phyloP scores from a whole-genome alignment of 2,797 vertebrate genomes.

The Champsocephalus gunnari region DNA sequence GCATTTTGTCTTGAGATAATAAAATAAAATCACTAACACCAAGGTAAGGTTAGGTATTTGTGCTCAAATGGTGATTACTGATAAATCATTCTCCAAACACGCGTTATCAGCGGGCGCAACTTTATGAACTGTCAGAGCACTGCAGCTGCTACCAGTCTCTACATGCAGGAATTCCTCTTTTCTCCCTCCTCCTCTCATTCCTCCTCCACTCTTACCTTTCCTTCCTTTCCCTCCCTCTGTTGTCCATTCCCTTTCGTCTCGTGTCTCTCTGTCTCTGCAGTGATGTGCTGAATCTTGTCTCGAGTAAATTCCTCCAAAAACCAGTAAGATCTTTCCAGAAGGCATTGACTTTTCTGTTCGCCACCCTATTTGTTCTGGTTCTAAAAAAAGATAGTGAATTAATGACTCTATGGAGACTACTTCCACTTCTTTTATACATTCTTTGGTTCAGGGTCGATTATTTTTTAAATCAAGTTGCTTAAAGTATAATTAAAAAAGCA shows the following conservation, averaged over 20 bases:
- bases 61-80: not conserved
- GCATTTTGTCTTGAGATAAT: not conserved
- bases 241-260: not conserved
- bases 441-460: too few relatives aligned
- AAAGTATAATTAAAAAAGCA: not conserved
- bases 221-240: not conserved
- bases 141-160: conserved; percentile 47
- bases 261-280: conserved; percentile 5
- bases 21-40: not conserved
- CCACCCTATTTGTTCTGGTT: not conserved
- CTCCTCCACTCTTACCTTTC: conserved; percentile 35
- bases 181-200: not conserved
- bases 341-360: conserved; percentile 12
- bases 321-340: conserved; percentile 19
- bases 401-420: too few relatives aligned
- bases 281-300: conserved; percentile 73
- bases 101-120: conserved; percentile 22
- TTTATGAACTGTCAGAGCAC: conserved; percentile 13
- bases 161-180: conserved; percentile 67
- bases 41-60: not conserved
- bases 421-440: too few relatives aligned
- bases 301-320: conserved; percentile 52
- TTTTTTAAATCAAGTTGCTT: not conserved
- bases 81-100: conserved; percentile 33
- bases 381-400: too few relatives aligned